Conservation (phyloP, 92 coral and sea anemone genomes). For the Montipora capitata region DNA sequence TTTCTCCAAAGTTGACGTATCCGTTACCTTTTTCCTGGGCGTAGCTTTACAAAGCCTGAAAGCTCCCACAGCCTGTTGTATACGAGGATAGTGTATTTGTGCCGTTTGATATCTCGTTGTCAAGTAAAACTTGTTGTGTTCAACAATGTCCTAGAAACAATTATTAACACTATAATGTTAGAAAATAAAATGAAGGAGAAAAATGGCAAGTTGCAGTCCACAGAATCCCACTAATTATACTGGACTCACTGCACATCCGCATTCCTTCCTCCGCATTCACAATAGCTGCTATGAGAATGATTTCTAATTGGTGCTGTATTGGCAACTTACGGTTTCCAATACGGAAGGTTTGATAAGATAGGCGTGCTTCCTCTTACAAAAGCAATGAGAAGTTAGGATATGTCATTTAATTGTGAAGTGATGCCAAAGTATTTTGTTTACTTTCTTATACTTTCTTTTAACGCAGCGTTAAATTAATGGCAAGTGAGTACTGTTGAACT, state of each 20-base stretch:
- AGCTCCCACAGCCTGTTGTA: neutral
- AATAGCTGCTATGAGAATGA: neutral
- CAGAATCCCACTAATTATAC: neutral
- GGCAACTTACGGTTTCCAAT: neutral
- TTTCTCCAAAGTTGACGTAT: neutral
- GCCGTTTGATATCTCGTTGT: too few relatives aligned
- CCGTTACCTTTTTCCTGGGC: neutral
- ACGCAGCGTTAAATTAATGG: neutral
- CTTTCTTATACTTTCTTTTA: neutral
- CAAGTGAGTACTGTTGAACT: constrained; percentile 3
- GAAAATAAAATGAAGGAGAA: constrained; percentile 2
- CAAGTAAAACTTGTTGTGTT: neutral
- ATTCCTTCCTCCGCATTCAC: constrained; percentile 1
- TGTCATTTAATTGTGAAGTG: neutral
- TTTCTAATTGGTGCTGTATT: neutral
- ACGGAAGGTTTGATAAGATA: neutral
- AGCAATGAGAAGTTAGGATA: neutral
- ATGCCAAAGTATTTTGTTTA: neutral
- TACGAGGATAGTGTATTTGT: too few relatives aligned
- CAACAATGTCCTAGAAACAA: neutral
- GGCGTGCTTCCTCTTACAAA: constrained; percentile 9
- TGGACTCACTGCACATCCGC: neutral
- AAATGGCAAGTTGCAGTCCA: neutral
- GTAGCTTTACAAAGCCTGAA: neutral
- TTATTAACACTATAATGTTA: neutral